Percentiles rank a stretch among this genome's conserved stretches.
Evolutionary conservation across 2,888 invertebrate species (phyloP).

Genomic region (Drosophila atripex): DNA sequence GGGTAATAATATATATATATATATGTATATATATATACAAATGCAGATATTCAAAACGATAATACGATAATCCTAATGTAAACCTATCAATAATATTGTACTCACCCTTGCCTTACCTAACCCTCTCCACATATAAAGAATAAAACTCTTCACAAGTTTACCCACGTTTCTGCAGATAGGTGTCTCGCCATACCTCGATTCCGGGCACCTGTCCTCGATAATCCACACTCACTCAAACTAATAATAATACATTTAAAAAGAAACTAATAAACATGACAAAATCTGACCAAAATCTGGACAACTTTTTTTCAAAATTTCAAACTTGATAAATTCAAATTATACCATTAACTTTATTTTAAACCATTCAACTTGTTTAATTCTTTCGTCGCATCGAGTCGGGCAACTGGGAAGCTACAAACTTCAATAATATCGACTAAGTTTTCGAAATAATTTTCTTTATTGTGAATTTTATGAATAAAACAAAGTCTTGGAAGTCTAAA

Average conservation of each 20-base stretch:
- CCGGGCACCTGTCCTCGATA: not conserved
- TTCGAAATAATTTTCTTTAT: not conserved
- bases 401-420: not conserved
- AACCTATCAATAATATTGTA: conserved; percentile 4
- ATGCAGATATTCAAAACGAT: conserved; percentile 23
- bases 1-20: conserved; percentile 4
- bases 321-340: not conserved
- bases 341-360: not conserved
- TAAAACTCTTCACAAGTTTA: conserved; percentile 1
- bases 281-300: conserved; percentile 1
- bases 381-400: not conserved
- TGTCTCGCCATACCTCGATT: not conserved
- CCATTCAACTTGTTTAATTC: not conserved
- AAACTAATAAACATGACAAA: conserved; percentile 1
- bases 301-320: not conserved
- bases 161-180: conserved; percentile 1
- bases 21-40: conserved; percentile 13
- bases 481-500: not conserved
- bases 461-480: conserved; percentile 1
- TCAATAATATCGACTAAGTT: not conserved
- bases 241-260: not conserved
- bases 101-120: conserved; percentile 1
- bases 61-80: conserved; percentile 22
- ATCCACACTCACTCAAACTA: conserved; percentile 1
- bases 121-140: not conserved